Evolutionary conservation across 1,140 invertebrate genomes (phyloP).

Genomic region (Trigoniulus corallinus): DNA sequence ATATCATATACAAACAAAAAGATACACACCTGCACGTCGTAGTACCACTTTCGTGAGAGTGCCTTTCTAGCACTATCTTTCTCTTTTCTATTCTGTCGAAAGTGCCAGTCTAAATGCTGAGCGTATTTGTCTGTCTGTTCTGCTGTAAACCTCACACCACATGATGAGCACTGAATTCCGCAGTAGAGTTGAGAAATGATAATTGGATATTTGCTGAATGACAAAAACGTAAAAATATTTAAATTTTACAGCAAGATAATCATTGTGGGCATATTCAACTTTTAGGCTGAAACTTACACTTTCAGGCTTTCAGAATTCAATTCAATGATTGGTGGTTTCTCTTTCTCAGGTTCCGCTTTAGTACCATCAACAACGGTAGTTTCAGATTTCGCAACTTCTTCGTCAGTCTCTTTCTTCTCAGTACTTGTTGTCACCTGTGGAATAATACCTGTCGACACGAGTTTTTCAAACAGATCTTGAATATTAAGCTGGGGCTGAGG

Average conservation of each 20-base stretch:
- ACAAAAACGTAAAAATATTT: conserved; percentile 12
- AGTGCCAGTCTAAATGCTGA: conserved; percentile 94
- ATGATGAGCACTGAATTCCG: conserved; percentile 87
- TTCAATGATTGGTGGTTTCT: conserved; percentile 19
- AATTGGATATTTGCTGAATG: conserved; percentile 38
- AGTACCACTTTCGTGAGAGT: conserved; percentile 72
- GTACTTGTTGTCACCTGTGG: conserved; percentile 36
- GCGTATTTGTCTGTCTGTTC: conserved; percentile 72
- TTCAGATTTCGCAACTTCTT: conserved; percentile 20
- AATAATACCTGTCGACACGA: conserved; percentile 69
- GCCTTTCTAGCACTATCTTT: conserved; percentile 66
- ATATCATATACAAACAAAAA: neutral
- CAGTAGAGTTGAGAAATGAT: conserved; percentile 52
- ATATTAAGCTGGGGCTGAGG: conserved; percentile 40
- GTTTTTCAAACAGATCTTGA: conserved; percentile 60
- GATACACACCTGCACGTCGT: conserved; percentile 49
- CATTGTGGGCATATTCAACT: no score
- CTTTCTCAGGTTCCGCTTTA: conserved; percentile 23
- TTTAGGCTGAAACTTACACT: conserved; percentile 47
- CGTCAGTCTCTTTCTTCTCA: conserved; percentile 16
- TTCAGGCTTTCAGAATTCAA: conserved; percentile 35
- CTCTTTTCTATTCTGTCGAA: conserved; percentile 74
- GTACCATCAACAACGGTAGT: conserved; percentile 21
- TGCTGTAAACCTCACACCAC: conserved; percentile 73
- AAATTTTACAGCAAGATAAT: conserved; percentile 6